Evolutionary conservation across 2,888 invertebrate species (phyloP), one percentile per base, ranked within the genome.

Genomic region (Epinotia demarniana): DNA sequence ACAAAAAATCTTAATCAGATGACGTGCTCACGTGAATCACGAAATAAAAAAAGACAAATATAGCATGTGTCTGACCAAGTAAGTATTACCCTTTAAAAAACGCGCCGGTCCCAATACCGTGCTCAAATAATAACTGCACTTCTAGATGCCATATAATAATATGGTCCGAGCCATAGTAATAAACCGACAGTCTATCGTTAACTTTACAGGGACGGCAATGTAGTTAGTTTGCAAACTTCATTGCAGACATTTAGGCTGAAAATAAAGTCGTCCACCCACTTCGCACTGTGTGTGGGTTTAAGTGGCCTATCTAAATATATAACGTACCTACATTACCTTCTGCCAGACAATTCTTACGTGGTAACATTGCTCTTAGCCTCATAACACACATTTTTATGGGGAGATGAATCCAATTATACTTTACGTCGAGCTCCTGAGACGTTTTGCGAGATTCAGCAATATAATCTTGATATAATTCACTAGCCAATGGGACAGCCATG

Each of bases 281-380:
- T 33, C 8, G 13, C 2, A 19, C 16, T 61, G 16, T 58, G 43
- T 68, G 68, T 68, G 68, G 23, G 68, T 58, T 55, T 68, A 68
- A 58, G 68, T 23, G 58, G 68, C 23, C 58, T 57, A 68, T 68
- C 57, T 68, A 43, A 43, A 58, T 68, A 53, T 64, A 67, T 19
- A 67, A 39, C 13, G 27, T 27, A n/a, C 12, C 6, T 66, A 6
- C 46, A 64, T 12, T 58, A 12, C 23, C 58, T 13, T 12, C 13
- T 60, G 90, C 92, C 92, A 86, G 53, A 53, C n/a, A 53, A 53
- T n/a, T 53, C n/a, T n/a, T n/a, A n/a, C 8, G 33, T 33, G 6
- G 33, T 33, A 33, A 33, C 33, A 33, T 33, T 33, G 33, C 33
- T 33, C 33, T 33, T 33, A 33, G 33, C 6, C 33, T 33, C 33